Base-by-base conservation (phyloP, 2,888 invertebrate species). In the Patella pellucida region DNA sequence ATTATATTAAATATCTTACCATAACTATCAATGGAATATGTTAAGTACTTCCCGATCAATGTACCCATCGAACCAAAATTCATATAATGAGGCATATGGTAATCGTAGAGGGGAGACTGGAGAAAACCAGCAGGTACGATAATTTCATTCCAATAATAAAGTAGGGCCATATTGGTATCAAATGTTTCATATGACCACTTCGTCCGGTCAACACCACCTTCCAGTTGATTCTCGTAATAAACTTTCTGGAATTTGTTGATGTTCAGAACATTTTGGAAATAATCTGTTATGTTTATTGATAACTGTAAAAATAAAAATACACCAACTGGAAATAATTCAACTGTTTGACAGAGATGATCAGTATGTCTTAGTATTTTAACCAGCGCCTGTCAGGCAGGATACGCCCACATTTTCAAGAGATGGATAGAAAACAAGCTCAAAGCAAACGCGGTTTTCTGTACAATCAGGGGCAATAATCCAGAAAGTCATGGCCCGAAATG, bases 231-330 rank as follows among this genome's bases (percentile, higher is more conserved):
- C 54, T 86, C 88, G 85, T 86, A 86, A 51, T 86, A 83, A 12
- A 79, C 77, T 68, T 91, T 89, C 54, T 91, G 84, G 83, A 93
- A 93, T 15, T 84, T 83, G 56, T 92, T 91, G 0, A 92, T 91
- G 80, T 92, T 91, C 67, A 91, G 88, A 5, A 93, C 87, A 84
- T 93, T 93, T 77, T 91, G 90, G 83, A 93, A 93, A 79, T 93
- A 92, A 84, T 93, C 92, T 19, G 91, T 89, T 80, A 91, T 92
- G 82, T 93, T 91, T 67, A 93, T 90, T 41, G 87, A 90, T 71
- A 93, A 83, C 93, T 93, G 86, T 19, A 80, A 73, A 31, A 27
- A n/a, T n/a, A n/a, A 27, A 27, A 27, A 27, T 27, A 27, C 27
- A 27, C 3, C 2, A 27, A 27, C 27, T 27, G 27, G 27, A 27